These are phyloP conservation scores for Podabrus alpinus DNA, from an alignment of 2,888 invertebrate genomes.

Conservation along the genomic window DNA sequence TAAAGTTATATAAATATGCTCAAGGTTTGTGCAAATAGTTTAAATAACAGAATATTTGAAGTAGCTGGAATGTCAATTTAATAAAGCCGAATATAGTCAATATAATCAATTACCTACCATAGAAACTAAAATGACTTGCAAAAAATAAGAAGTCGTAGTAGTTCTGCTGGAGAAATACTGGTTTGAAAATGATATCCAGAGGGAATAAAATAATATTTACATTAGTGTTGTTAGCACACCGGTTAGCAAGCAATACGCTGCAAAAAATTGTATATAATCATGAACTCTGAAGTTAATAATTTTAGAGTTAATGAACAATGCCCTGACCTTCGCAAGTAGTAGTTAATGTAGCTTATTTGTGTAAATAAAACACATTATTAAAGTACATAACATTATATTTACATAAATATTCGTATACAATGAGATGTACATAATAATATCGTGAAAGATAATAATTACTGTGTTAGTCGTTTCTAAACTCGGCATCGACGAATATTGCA, in stretches of 20 bases:
- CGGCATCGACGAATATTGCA: neutral
- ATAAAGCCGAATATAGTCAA: too few species aligned
- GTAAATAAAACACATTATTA: neutral
- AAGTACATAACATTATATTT: neutral
- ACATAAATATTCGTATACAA: neutral
- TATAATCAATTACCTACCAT: neutral
- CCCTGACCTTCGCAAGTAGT: neutral
- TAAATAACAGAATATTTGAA: too few species aligned
- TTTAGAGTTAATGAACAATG: neutral
- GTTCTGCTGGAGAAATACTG: neutral
- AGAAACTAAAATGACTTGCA: neutral
- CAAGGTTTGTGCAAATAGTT: too few species aligned
- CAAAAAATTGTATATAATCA: neutral
- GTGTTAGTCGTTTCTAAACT: neutral
- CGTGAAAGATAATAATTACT: neutral
- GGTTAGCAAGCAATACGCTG: neutral
- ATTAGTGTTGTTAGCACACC: neutral
- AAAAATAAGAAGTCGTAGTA: neutral
- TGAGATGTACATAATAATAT: neutral
- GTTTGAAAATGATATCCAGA: neutral
- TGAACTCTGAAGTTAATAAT: neutral
- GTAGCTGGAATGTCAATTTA: too few species aligned
- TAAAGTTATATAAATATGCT: too few species aligned
- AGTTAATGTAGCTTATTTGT: neutral
- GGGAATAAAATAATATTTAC: neutral